These are phyloP conservation scores for Lasiurus cinereus DNA, from an alignment of 2,113 vertebrate species.

Conservation along the genomic window DNA sequence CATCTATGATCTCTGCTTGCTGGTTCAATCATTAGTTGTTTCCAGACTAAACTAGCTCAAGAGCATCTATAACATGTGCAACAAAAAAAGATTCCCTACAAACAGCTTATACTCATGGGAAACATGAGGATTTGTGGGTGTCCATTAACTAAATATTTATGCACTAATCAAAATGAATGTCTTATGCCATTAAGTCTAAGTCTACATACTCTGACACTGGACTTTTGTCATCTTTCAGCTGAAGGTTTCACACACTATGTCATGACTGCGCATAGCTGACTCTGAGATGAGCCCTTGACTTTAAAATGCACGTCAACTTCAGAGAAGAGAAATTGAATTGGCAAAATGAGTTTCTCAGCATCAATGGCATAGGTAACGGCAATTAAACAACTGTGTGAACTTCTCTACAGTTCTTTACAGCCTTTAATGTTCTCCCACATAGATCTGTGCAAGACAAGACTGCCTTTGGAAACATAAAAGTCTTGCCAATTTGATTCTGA, in stretches of 20 bases:
- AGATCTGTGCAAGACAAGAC: background rate
- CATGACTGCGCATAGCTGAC: fast-evolving
- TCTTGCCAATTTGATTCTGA: background rate
- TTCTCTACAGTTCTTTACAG: background rate
- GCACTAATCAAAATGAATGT: background rate
- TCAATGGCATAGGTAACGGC: background rate
- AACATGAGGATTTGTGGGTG: background rate
- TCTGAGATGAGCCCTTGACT: background rate
- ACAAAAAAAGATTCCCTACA: constrained; percentile 1
- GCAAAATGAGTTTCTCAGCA: background rate
- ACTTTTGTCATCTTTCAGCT: background rate
- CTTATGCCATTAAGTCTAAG: background rate
- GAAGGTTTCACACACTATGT: background rate
- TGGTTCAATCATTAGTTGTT: background rate
- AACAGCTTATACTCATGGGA: background rate
- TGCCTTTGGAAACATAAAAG: background rate
- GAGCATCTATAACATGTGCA: background rate
- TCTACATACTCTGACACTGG: background rate
- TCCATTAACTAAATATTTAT: background rate
- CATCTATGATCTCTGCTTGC: background rate
- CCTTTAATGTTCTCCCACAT: background rate
- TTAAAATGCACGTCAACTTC: background rate
- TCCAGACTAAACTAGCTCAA: background rate
- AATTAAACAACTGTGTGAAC: background rate
- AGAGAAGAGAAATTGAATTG: background rate